These are phyloP conservation scores for Lophura nycthemera DNA, from an alignment of 2,113 vertebrate genomes.

Conservation along the genomic window DNA sequence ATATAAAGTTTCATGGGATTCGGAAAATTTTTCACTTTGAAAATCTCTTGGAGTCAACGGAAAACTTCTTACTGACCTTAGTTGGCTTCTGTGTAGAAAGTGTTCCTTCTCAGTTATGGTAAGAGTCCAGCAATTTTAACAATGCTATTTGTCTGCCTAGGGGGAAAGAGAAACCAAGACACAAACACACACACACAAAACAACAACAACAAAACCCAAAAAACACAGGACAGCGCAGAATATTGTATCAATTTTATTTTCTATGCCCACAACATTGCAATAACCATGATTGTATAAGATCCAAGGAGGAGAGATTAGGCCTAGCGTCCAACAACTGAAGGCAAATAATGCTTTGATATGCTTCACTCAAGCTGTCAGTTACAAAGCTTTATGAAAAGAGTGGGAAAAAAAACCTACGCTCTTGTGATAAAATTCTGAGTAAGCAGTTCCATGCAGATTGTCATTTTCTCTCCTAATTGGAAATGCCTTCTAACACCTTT, in stretches of 20 bases:
- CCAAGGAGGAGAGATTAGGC: not conserved
- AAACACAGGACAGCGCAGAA: not conserved
- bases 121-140: not conserved
- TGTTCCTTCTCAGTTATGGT: not conserved
- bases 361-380: constrained; percentile 25
- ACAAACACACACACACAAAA: not conserved
- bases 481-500: constrained; percentile 74
- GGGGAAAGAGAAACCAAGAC: fast-evolving
- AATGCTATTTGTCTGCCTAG: not conserved
- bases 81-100: not conserved
- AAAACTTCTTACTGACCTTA: not conserved
- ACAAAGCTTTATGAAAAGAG: constrained; percentile 34
- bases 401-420: not conserved
- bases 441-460: constrained; percentile 64
- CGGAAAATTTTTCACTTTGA: not conserved
- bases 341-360: constrained; percentile 25
- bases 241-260: not conserved
- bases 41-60: not conserved
- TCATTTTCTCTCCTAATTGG: constrained; percentile 73
- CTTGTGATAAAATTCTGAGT: constrained; percentile 70
- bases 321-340: not conserved
- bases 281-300: not conserved
- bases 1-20: not conserved
- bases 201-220: too few relatives aligned
- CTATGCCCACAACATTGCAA: not conserved